Conservation (phyloP, 2,888 invertebrate genomes). For the Hipparchia sbordonii region DNA sequence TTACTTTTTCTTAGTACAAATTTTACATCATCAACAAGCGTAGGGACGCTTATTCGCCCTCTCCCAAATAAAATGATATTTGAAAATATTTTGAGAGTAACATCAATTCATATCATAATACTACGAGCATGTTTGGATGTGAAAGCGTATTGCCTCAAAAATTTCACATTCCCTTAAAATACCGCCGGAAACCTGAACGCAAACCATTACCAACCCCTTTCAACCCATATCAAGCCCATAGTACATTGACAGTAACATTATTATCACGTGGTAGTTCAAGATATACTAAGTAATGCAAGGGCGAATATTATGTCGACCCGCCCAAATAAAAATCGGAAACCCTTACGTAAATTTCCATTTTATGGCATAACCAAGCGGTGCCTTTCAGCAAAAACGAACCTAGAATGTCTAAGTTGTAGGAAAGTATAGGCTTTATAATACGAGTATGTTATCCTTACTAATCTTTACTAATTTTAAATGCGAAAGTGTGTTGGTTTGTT, state of each 20-base stretch:
- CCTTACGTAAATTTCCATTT: constrained; percentile 21
- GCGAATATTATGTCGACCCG: constrained; percentile 25
- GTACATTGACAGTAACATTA: constrained; percentile 39
- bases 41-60: neutral
- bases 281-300: constrained; percentile 17
- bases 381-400: neutral
- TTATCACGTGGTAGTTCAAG: constrained; percentile 33
- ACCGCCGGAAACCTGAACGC: constrained; percentile 35
- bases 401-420: neutral
- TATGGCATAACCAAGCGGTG: constrained; percentile 15
- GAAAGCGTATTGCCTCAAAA: constrained; percentile 23
- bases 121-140: constrained; percentile 1
- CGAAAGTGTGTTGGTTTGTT: too few relatives aligned
- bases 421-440: neutral
- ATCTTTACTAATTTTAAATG: too few relatives aligned
- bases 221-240: constrained; percentile 37
- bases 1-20: neutral
- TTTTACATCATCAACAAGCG: too few relatives aligned
- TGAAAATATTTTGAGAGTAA: neutral
- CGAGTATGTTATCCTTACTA: too few relatives aligned
- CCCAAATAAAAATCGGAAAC: constrained; percentile 30
- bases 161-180: constrained; percentile 24
- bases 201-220: constrained; percentile 38
- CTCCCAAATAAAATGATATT: neutral
- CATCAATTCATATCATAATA: constrained; percentile 16